Evolutionary conservation across 1,140 invertebrate species (phyloP), one percentile per base, ranked within the genome.

Genomic region (Belonocnema kinseyi): DNA sequence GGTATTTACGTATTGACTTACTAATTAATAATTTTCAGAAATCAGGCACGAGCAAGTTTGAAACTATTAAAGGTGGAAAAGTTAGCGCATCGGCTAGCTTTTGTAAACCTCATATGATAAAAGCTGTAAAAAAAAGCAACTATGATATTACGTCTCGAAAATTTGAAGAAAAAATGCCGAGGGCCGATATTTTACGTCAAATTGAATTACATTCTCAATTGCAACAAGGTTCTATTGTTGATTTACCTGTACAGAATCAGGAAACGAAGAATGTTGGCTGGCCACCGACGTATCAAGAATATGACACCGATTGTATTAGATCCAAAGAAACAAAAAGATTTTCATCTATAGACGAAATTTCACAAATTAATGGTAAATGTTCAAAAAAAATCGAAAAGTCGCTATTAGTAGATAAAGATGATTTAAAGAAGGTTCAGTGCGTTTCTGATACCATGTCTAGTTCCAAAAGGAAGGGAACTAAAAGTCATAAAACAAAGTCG

Each of bases 121-220:
- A 1, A 17, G 16, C 10, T n/a, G 70, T 19, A 71, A 72, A 66
- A 73, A 87, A 83, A 66, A 54, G 79, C 0, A 90, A 88, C n/a
- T 90, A 90, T 21, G 87, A 91, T n/a, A 66, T 87, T 8, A 90
- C 85, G 19, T 78, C 88, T 2, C 84, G 86, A 14, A 91, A 91
- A 50, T 92, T 88, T 72, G 90, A 92, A 58, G 91, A 91, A 16
- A 91, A 89, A 80, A 92, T 92, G 91, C 91, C 91, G 0, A 86
- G 82, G 46, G 79, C 81, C 0, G 86, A 89, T 54, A 51, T 88
- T 50, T 78, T 84, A 14, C 83, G 85, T 61, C 71, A 88, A 11
- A 89, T 87, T 13, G 83, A 89, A 14, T 8, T 89, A 21, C 80
- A 87, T 50, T 72, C 83, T 4, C 82, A 84, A 73, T 70, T 85